phyloP scores from a whole-genome alignment of 2,888 invertebrate genomes.

The Brachynemurus nebulosus region DNA sequence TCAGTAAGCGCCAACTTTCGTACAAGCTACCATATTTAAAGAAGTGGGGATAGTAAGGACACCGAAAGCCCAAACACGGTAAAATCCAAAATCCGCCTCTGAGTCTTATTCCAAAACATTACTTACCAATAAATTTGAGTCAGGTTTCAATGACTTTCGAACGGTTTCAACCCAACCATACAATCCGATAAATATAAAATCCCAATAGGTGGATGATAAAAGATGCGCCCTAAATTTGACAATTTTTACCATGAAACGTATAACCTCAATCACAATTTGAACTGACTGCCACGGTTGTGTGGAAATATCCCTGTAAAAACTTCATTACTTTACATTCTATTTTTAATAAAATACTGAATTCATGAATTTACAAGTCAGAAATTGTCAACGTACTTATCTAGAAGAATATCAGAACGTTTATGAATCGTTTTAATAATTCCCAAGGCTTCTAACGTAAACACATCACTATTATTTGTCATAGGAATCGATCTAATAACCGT shows the following conservation, averaged over 20 bases:
- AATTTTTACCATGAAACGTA: constrained; percentile 28
- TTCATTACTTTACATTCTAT: background rate
- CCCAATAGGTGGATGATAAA: constrained; percentile 46
- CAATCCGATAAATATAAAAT: constrained; percentile 54
- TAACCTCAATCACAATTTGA: constrained; percentile 30
- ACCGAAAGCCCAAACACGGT: background rate
- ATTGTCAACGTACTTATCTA: constrained; percentile 1
- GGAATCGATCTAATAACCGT: constrained; percentile 19
- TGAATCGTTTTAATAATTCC: constrained; percentile 22
- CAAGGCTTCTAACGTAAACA: constrained; percentile 27
- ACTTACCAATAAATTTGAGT: background rate
- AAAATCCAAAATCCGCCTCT: too few relatives aligned
- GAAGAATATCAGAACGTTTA: constrained; percentile 16
- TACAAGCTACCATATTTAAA: too few relatives aligned
- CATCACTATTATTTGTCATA: constrained; percentile 22
- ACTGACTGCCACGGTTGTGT: constrained; percentile 22
- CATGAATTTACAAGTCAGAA: background rate
- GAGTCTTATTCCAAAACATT: constrained; percentile 12
- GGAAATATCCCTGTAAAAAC: background rate
- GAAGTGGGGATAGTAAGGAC: too few relatives aligned
- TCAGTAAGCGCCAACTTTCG: too few relatives aligned
- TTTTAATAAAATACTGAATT: background rate
- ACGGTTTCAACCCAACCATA: constrained; percentile 50
- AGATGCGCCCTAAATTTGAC: constrained; percentile 23
- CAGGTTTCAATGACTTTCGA: constrained; percentile 25